Conservation (phyloP, 2,888 invertebrate genomes). For the Carterocephalus palaemon region DNA sequence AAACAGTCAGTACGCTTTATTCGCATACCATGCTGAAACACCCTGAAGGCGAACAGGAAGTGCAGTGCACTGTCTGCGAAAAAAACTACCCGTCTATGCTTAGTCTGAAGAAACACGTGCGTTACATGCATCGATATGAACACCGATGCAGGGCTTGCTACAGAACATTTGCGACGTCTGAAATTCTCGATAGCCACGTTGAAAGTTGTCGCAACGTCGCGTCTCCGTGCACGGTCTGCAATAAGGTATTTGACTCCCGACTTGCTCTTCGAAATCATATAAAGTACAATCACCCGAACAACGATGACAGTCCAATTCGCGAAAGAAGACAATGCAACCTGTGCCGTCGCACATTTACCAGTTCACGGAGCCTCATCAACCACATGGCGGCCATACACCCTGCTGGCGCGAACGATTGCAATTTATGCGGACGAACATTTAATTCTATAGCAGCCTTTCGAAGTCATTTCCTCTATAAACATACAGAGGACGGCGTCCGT, state of each 20-base stretch:
- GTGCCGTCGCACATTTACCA: conserved; percentile 50
- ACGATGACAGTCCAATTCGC: conserved; percentile 29
- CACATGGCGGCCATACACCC: conserved; percentile 50
- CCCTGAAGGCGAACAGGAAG: conserved; percentile 40
- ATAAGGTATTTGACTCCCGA: conserved; percentile 46
- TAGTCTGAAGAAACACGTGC: conserved; percentile 55
- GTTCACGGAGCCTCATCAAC: conserved; percentile 44
- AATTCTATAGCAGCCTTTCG: conserved; percentile 44
- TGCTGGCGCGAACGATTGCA: conserved; percentile 42
- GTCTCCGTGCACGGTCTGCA: conserved; percentile 46
- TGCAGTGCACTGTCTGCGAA: conserved; percentile 47
- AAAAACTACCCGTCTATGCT: conserved; percentile 55
- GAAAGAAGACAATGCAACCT: conserved; percentile 36
- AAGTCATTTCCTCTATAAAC: conserved; percentile 51
- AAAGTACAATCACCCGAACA: conserved; percentile 52
- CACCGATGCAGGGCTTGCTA: conserved; percentile 55
- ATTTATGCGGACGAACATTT: conserved; percentile 42
- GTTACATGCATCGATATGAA: conserved; percentile 53
- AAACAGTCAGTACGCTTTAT: conserved; percentile 46
- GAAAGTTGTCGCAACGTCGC: conserved; percentile 41
- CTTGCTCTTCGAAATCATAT: conserved; percentile 52
- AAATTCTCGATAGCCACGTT: conserved; percentile 40
- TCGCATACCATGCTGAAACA: conserved; percentile 55
- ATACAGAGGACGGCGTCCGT: conserved; percentile 38
- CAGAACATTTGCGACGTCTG: conserved; percentile 42